A percentile compares a stretch with the other conserved stretches of the same genome.
These are phyloP conservation scores for Philaethria dido DNA, from an alignment of 2,888 invertebrate species.

Conservation along the genomic window DNA sequence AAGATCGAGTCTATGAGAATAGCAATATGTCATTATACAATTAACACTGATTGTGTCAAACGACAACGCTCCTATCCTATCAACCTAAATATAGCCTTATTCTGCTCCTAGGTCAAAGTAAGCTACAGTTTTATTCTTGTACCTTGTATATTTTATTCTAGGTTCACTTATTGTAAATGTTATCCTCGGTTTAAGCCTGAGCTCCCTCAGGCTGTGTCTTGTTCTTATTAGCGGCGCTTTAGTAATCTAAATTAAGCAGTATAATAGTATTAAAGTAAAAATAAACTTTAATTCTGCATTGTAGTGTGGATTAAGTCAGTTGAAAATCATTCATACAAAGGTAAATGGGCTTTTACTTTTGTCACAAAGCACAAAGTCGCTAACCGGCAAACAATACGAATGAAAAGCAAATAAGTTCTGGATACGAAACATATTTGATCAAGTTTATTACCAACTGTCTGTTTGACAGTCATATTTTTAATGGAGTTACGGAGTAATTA, in stretches of 20 bases:
- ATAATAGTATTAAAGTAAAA: too few relatives aligned
- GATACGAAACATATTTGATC: background rate
- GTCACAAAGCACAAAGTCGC: background rate
- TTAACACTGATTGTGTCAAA: constrained; percentile 4
- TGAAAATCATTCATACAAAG: background rate
- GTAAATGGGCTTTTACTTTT: background rate
- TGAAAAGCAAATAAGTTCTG: background rate
- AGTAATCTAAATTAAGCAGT: too few relatives aligned
- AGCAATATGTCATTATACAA: constrained; percentile 1
- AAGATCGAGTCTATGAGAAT: background rate
- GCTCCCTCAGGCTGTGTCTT: too few relatives aligned
- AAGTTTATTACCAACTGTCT: background rate
- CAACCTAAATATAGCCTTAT: constrained; percentile 5
- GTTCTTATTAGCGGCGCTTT: background rate
- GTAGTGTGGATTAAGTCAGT: background rate
- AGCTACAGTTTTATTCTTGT: background rate
- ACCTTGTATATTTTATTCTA: background rate
- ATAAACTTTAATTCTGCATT: too few relatives aligned
- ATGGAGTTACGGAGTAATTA: background rate
- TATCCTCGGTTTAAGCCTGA: background rate
- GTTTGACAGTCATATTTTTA: background rate
- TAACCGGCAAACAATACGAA: background rate
- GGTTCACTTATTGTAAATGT: background rate
- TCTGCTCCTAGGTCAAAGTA: background rate
- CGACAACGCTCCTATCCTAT: background rate